Conservation (phyloP, 2,113 vertebrate species). For the Perccottus glenii region DNA sequence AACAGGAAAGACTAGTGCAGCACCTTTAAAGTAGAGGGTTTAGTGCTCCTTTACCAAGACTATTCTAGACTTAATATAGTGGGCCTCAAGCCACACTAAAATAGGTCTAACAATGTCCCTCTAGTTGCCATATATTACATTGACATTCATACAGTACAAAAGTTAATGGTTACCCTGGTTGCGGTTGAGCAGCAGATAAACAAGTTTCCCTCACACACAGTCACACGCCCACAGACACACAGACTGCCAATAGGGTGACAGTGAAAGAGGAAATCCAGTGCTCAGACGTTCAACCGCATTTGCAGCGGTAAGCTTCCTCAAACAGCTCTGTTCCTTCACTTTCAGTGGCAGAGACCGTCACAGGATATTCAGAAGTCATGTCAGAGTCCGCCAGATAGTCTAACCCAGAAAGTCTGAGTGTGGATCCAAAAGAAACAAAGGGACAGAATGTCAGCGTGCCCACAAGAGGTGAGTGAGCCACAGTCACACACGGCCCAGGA, state of each 20-base stretch:
- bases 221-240: not conserved
- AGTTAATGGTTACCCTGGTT: too few relatives aligned
- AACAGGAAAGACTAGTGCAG: too few relatives aligned
- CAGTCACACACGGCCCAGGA: too few relatives aligned
- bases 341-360: not conserved
- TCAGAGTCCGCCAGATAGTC: not conserved
- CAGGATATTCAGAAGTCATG: not conserved
- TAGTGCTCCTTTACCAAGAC: too few relatives aligned
- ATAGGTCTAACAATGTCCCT: too few relatives aligned
- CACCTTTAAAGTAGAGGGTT: too few relatives aligned
- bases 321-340: constrained; percentile 14
- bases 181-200: not conserved
- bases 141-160: too few relatives aligned
- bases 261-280: constrained; percentile 66
- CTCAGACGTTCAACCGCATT: constrained; percentile 16
- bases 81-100: too few relatives aligned
- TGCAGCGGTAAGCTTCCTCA: constrained; percentile 56
- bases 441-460: not conserved
- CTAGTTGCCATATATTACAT: too few relatives aligned
- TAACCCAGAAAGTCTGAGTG: too few relatives aligned
- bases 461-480: too few relatives aligned
- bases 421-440: not conserved
- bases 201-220: constrained; percentile 13
- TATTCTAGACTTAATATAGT: too few relatives aligned
- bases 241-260: constrained; percentile 15